Evolutionary conservation across 2,113 vertebrate genomes (phyloP).

Genomic region (Mesoclemmys tuberculata): DNA sequence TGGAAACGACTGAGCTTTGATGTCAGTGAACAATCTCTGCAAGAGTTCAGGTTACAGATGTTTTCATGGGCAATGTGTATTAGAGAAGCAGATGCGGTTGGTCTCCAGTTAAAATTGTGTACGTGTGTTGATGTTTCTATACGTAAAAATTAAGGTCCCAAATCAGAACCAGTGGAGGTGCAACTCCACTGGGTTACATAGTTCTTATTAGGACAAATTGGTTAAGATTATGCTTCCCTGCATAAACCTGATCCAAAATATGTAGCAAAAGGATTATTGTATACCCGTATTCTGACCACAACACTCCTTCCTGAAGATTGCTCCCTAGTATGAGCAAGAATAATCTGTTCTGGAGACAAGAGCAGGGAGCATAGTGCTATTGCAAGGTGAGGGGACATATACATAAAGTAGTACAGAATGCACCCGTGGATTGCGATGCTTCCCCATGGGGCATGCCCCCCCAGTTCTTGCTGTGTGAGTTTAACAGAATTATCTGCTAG

Average conservation of each 20-base stretch:
- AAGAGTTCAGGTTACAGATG: background rate
- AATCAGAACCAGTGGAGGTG: accelerated
- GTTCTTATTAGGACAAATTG: background rate
- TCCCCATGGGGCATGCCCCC: too few relatives aligned
- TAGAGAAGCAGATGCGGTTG: background rate
- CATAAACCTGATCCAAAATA: background rate
- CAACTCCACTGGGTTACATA: background rate
- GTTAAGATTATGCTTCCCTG: background rate
- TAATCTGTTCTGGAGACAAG: accelerated
- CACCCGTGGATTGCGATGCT: background rate
- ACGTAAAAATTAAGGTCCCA: background rate
- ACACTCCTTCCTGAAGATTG: background rate
- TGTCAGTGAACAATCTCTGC: background rate
- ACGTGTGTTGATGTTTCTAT: accelerated
- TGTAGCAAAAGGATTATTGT: background rate
- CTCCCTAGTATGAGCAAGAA: background rate
- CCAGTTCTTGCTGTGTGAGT: background rate
- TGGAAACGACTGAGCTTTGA: background rate
- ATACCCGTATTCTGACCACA: accelerated
- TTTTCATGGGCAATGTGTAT: background rate
- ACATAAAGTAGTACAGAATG: background rate
- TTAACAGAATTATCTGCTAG: background rate
- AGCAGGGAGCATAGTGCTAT: background rate
- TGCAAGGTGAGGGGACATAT: background rate
- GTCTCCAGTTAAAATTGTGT: background rate